Evolutionary conservation across 2,113 vertebrate genomes (phyloP).

Genomic region (Semnopithecus entellus): DNA sequence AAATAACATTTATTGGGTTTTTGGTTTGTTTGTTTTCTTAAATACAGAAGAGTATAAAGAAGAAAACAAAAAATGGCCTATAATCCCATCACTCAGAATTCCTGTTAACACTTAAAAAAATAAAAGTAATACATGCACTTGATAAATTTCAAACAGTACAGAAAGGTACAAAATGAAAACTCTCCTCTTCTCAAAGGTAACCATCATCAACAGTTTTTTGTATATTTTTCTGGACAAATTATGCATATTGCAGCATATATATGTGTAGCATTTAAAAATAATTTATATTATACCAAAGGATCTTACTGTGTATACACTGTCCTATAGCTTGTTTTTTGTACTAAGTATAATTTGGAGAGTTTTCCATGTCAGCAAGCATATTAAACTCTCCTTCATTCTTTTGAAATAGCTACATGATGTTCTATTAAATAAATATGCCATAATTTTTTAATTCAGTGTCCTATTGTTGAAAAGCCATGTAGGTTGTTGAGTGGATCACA

Average conservation of each 20-base stretch:
- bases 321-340: conserved; percentile 19
- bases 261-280: conserved; percentile 50
- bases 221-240: conserved; percentile 68
- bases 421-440: conserved; percentile 20
- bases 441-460: conserved; percentile 23
- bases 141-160: conserved; percentile 77
- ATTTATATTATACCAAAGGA: conserved; percentile 38
- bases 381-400: conserved; percentile 22
- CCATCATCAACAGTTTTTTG: conserved; percentile 67
- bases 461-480: not conserved
- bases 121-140: conserved; percentile 75
- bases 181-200: conserved; percentile 78
- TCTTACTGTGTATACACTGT: conserved; percentile 3
- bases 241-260: conserved; percentile 46
- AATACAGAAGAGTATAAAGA: conserved; percentile 80
- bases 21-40: conserved; percentile 80
- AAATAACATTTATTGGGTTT: conserved; percentile 79
- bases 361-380: not conserved
- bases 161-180: conserved; percentile 80
- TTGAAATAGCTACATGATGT: conserved; percentile 33
- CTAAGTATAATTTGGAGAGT: conserved; percentile 27
- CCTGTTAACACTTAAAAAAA: conserved; percentile 76
- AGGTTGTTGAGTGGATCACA: conserved; percentile 30
- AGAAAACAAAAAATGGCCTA: conserved; percentile 76
- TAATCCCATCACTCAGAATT: conserved; percentile 77